phyloP scores from a whole-genome alignment of 1,140 invertebrate genomes.

The Magallana gigas region DNA sequence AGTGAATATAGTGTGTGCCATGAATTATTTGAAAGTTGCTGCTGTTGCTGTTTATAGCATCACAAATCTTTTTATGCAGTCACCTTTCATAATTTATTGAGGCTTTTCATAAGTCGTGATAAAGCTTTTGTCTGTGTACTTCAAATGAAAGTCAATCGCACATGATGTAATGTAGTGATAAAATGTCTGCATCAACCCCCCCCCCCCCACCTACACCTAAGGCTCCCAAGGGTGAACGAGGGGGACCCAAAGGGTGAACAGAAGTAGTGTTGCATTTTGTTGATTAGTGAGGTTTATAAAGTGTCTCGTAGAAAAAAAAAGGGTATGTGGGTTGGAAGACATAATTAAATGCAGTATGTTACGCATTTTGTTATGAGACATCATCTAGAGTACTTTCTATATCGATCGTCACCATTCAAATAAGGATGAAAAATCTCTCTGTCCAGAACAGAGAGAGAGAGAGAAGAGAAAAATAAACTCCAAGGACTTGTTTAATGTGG shows the following conservation, averaged over 20 bases:
- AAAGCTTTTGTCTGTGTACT: background rate
- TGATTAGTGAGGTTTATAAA: background rate
- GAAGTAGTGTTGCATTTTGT: background rate
- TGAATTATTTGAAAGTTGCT: background rate
- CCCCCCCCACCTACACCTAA: constrained; percentile 3
- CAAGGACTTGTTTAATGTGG: background rate
- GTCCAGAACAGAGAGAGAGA: too few species aligned
- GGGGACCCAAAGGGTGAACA: background rate
- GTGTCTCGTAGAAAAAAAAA: background rate
- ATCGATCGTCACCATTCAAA: background rate
- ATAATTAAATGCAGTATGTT: background rate
- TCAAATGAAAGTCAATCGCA: background rate
- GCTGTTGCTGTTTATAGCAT: background rate
- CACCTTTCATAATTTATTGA: constrained; percentile 8
- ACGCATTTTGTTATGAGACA: background rate
- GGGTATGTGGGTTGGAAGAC: constrained; percentile 7
- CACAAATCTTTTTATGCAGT: background rate
- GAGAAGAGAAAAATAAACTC: background rate
- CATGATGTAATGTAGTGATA: constrained; percentile 5
- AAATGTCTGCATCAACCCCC: constrained; percentile 8
- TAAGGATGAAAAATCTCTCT: background rate
- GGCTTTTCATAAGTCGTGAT: background rate
- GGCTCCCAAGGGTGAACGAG: background rate
- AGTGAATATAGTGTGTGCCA: too few species aligned
- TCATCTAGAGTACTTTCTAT: background rate